Evolutionary conservation across 1,140 invertebrate genomes (phyloP), one percentile per base, ranked within the genome.

Genomic region (Drosophila jambulina): DNA sequence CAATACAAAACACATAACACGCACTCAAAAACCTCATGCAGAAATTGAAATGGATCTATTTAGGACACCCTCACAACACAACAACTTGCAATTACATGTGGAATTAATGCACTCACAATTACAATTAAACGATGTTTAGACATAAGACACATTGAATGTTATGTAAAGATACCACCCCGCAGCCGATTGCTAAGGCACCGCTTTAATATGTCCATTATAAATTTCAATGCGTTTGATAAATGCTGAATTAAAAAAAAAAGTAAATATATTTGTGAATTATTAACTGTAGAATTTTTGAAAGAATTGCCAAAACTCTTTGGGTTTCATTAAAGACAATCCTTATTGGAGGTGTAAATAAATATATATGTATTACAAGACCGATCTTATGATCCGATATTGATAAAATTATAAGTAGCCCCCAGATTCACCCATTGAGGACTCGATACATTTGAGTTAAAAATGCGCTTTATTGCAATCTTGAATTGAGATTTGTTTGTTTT

Each of bases 381-480:
- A n/a, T n/a, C n/a, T n/a, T n/a, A n/a, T n/a, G n/a, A n/a, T n/a
- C n/a, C 27, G 5, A 32, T 32, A 0, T 32, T 12, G 8, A 12
- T 12, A 3, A 10, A 13, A 5, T 40, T 25, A 9, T 4, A n/a
- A 2, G 9, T n/a, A 17, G 1, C 45, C 2, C 49, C 17, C 61
- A 27, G 27, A n/a, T 23, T 25, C 40, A n/a, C 15, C 25, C 19
- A 49, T 36, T 8, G 2, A 54, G 17, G 7, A 64, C 53, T n/a
- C 21, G 8, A 2, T 2, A 36, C 8, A 15, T 15, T 48, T 68
- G 75, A 82, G 80, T 80, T 82, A 74, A 82, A 82, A 83, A 79
- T 83, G 78, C 69, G 78, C 69, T 85, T 85, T 85, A 78, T 85
- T 85, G 75, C 82, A 85, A 68, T 75, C 64, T 64, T 78, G 78